These are phyloP conservation scores for Athalia cordata DNA, from an alignment of 2,888 invertebrate genomes.

Conservation along the genomic window DNA sequence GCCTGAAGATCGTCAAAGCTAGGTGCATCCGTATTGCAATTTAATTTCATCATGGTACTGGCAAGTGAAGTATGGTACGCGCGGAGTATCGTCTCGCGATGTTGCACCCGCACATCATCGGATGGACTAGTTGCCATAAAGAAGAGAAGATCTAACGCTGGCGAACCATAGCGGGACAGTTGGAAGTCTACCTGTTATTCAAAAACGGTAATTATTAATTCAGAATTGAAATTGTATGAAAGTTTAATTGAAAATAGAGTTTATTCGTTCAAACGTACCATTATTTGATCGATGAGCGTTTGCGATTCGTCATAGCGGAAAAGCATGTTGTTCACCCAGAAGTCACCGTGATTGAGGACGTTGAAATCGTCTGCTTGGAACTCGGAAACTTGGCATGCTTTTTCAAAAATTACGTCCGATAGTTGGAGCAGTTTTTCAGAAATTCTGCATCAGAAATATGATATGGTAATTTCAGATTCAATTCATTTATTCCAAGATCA, in stretches of 20 bases:
- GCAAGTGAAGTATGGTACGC: constrained; percentile 59
- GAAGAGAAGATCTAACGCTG: constrained; percentile 73
- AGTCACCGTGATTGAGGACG: constrained; percentile 68
- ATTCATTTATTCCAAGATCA: not conserved
- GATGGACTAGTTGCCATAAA: constrained; percentile 72
- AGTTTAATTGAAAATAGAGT: not conserved
- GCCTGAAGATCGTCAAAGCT: constrained; percentile 55
- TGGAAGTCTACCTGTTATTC: constrained; percentile 74
- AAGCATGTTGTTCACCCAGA: constrained; percentile 70
- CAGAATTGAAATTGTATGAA: not conserved
- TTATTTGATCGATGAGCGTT: constrained; percentile 62
- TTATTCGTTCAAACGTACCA: constrained; percentile 57
- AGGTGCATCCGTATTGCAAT: constrained; percentile 62
- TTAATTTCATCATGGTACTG: constrained; percentile 59
- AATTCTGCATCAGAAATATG: constrained; percentile 32
- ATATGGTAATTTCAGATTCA: not conserved
- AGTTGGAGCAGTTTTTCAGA: constrained; percentile 47
- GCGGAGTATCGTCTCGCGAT: constrained; percentile 54
- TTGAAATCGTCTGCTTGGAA: constrained; percentile 59
- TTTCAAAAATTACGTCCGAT: constrained; percentile 44
- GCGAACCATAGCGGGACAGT: constrained; percentile 70
- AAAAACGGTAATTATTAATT: not conserved
- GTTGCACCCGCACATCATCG: constrained; percentile 53
- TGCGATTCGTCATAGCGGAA: constrained; percentile 63
- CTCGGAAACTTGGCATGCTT: constrained; percentile 32